Base-by-base conservation (phyloP, 2,888 invertebrate genomes). In the Norana najaformis region DNA sequence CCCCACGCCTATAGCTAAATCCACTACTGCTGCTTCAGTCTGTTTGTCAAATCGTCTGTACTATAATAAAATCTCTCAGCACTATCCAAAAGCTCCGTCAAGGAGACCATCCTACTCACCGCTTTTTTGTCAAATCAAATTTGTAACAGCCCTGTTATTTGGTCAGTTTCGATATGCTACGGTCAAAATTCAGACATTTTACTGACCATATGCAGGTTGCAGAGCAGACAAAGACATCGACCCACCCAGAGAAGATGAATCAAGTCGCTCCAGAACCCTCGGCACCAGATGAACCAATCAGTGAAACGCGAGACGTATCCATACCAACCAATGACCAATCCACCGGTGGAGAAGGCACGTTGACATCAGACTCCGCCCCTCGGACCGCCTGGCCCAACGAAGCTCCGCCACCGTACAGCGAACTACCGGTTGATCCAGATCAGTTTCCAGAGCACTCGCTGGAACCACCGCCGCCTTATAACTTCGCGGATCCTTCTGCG, bases 341-440 rank as follows among this genome's bases (percentile, higher is more conserved):
- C 4, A 69, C 69, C 30, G 69, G n/a, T n/a, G 8, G 69, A 69
- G 30, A 13, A 8, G 69, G 16, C 11, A 13, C n/a, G 30, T 69
- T n/a, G 30, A 69, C 69, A 30, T n/a, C 69, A 69, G 69, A 69
- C 69, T 69, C 69, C 30, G 16, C 69, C 69, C 69, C 8, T 69
- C 69, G 69, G n/a, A n/a, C 69, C 69, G 69, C 69, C 30, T 69
- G 69, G 69, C 69, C 69, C 30, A 69, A 69, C 69, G 69, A 69
- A 69, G 69, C 69, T n/a, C 69, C 69, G n/a, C 69, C 69, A n/a
- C 69, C 69, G 69, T 69, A 69, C n/a, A 69, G 69, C 69, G 69
- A 69, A 8, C 69, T 11, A 30, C 69, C 69, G 30, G 69, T 30
- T 13, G 69, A 69, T n/a, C n/a, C 30, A 2, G 69, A 69, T 69